Evolutionary conservation across 2,888 invertebrate species (phyloP).

Genomic region (Monochamus alternatus): DNA sequence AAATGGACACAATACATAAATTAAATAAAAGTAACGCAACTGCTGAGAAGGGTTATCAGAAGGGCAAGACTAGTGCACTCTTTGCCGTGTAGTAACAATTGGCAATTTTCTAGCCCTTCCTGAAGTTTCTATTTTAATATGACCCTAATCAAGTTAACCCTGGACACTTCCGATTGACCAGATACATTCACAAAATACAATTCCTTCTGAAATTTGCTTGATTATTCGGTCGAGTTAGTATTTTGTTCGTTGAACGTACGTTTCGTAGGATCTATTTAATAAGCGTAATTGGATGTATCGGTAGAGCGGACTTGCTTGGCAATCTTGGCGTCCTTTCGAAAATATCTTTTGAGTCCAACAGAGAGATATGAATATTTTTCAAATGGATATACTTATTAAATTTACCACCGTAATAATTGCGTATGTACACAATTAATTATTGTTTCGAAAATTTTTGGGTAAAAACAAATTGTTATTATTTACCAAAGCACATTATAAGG

Average conservation of each 20-base stretch:
- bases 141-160: conserved; percentile 52
- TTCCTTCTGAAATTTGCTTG: conserved; percentile 31
- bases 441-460: no score
- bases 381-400: no score
- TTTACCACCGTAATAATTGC: no score
- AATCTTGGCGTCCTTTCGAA: not conserved
- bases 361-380: no score
- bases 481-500: no score
- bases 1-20: conserved; percentile 34
- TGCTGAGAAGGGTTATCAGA: conserved; percentile 35
- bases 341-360: not conserved
- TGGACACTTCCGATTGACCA: conserved; percentile 55
- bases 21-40: conserved; percentile 29
- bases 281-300: conserved; percentile 13
- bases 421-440: no score
- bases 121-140: conserved; percentile 32
- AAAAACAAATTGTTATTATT: no score
- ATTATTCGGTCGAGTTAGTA: conserved; percentile 31
- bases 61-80: conserved; percentile 23
- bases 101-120: conserved; percentile 52
- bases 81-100: conserved; percentile 46
- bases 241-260: conserved; percentile 15
- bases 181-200: conserved; percentile 39
- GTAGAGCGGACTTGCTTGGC: not conserved
- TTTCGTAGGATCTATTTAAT: conserved; percentile 7